Conservation (phyloP, 2,797 vertebrate genomes). For the Oreochromis grahami region DNA sequence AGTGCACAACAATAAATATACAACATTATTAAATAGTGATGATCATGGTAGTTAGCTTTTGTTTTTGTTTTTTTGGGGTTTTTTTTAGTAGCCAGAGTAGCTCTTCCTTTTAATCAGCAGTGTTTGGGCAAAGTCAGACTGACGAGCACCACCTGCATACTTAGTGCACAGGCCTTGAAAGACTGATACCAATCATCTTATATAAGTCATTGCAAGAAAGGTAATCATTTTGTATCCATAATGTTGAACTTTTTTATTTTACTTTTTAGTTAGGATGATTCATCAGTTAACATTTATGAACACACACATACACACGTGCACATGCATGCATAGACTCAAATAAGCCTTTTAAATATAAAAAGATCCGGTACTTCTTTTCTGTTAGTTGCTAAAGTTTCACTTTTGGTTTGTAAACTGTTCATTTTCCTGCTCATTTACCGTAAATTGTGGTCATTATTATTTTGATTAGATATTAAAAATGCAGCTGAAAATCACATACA, state of each 20-base stretch:
- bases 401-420: not conserved
- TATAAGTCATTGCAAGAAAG: not conserved
- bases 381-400: not conserved
- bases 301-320: not conserved
- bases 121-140: not conserved
- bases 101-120: not conserved
- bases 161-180: not conserved
- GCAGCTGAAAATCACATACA: not conserved
- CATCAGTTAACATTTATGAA: not conserved
- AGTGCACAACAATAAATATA: not conserved
- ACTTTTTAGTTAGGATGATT: not conserved
- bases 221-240: not conserved
- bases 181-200: not conserved
- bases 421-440: not conserved
- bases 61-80: rapidly evolving
- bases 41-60: not conserved
- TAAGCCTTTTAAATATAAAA: not conserved
- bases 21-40: not conserved
- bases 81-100: not conserved
- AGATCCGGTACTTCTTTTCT: not conserved
- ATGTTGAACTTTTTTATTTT: not conserved
- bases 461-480: not conserved
- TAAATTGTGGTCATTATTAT: not conserved
- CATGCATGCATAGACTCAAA: not conserved
- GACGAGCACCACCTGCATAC: not conserved